Base-by-base conservation (phyloP, 2,113 vertebrate species). In the Camelus bactrianus region DNA sequence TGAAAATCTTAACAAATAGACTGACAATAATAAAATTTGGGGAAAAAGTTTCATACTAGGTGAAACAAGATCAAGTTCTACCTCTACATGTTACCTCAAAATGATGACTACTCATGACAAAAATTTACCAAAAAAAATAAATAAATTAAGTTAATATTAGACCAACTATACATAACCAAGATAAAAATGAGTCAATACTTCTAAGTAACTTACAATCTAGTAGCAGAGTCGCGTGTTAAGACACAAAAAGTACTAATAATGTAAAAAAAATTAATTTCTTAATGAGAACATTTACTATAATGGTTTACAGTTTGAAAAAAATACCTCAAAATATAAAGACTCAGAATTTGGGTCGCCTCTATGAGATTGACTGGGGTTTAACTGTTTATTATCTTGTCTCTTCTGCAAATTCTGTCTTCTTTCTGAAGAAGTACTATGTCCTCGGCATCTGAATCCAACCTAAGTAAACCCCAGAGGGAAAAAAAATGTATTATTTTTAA, bases 301-400 rank as follows among this genome's bases (percentile, higher is more conserved):
- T 24, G 76, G 75, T 58, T 92, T 87, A 95, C 17, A 94, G 22
- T 17, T 58, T 86, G 91, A 11, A 94, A 89, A 60, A 85, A 77
- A 96, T 98, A 99, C 99, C 99, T 99, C 99, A 97, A 99, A 99
- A 98, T 99, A 99, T 48, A 99, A 99, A 56, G 99, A 98, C 48
- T 99, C 99, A 88, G 99, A 98, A 79, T 98, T 99, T 96, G 99
- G 99, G 80, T 99, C 98, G 0, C 98, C 94, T 94, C 99, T 98
- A 19, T 97, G 94, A 6, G 97, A 93, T 24, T 98, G 99, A 89
- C 69, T 97, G 20, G 95, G 1, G 67, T 91, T 93, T 92, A 97
- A 91, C 69, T 98, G 97, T 9, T 98, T 99, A 54, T 93, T 98
- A 87, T 99, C 99, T 1, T 98, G 98, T 87, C 98, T 98, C 96